Evolutionary conservation across 2,113 vertebrate genomes (phyloP), one percentile per base, ranked within the genome.

Genomic region (Cariama cristata): DNA sequence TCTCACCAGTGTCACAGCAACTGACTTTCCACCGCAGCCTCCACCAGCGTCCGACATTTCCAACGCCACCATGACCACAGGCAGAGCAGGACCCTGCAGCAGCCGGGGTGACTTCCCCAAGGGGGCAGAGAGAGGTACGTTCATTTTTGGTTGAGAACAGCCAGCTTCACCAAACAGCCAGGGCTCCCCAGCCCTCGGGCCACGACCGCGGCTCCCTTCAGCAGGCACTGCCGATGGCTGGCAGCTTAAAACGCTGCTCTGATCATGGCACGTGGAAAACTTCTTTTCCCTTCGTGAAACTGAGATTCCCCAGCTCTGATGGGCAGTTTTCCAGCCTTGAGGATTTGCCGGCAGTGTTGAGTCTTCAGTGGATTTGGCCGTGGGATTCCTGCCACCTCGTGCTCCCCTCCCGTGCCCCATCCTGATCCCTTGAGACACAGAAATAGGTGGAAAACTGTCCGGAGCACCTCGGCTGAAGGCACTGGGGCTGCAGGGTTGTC

Each of bases 81-180:
- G 59, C 38, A 77, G 32, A 12, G 14, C 24, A 45, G 32, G 53
- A 58, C 15, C 14, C 47, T 4, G 2, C 27, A 63, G 74, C 10
- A 13, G 26, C 35, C 9, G 2, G 2, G 10, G 11, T 53, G 21
- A 20, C 16, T 40, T 86, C 32, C 24, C 28, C 0, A 1, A 2
- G 33, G 9, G 12, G 4, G 3, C 9, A 19, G n/a, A 40, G 33
- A 40, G 32, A 16, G 4, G 2, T 42, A 10, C 0, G 0, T 23
- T 83, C 2, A 2, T 32, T 68, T 83, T 40, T 13, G 12, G 11
- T 50, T 53, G 35, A 50, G 28, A 38, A 17, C 26, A 63, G 24
- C 14, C 17, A 42, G 15, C 40, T 64, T 71, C 42, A 27, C 47
- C 38, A 66, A 64, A 33, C 4, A 79, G 14, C 24, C 19, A 33